Base-by-base conservation (phyloP, 53 echinoderm and acorn worm species). In the Echinometra lucunter region DNA sequence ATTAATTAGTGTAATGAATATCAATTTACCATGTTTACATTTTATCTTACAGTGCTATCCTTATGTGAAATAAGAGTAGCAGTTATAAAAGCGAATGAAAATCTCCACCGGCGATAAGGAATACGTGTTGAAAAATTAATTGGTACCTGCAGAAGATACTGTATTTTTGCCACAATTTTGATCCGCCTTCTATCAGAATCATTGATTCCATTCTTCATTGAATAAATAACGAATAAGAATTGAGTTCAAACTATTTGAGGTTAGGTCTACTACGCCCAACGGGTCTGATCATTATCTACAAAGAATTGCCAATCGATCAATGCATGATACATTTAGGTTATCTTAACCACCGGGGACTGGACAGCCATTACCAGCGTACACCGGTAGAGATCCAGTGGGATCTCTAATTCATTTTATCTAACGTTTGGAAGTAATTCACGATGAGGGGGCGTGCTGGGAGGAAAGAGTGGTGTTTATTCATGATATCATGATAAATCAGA, bases 301-400 rank as follows among this genome's bases (percentile, higher is more conserved):
- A 78, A 78, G 78, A 78, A 78, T 42, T 42, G 23, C 42, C 78
- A 78, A 38, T 78, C 42, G 78, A 78, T 78, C 42, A 78, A 19
- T 40, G 42, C 21, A 42, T 19, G 78, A 78, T 78, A 40, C 42
- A 78, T 42, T 78, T 78, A 78, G 38, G 78, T 78, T 78, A 78
- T 78, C 38, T 42, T 19, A 9, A 15, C 72, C 72, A 32, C 13
- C 35, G 35, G 72, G 72, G 72, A 72, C 32, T 72, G 72, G 72
- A 34, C 32, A 32, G 35, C 72, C 35, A 72, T 72, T 72, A 35
- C 53, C 53, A 49, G 13, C 53, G 53, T 53, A 53, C 72, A 72
- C 72, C 72, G 72, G 28, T 32, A 72, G 72, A 35, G 2, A 34
- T 34, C 72, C 72, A 72, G 2, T 13, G 13, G 13, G 72, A n/a